Evolutionary conservation across 2,113 vertebrate genomes (phyloP).

Genomic region (Condylura cristata): DNA sequence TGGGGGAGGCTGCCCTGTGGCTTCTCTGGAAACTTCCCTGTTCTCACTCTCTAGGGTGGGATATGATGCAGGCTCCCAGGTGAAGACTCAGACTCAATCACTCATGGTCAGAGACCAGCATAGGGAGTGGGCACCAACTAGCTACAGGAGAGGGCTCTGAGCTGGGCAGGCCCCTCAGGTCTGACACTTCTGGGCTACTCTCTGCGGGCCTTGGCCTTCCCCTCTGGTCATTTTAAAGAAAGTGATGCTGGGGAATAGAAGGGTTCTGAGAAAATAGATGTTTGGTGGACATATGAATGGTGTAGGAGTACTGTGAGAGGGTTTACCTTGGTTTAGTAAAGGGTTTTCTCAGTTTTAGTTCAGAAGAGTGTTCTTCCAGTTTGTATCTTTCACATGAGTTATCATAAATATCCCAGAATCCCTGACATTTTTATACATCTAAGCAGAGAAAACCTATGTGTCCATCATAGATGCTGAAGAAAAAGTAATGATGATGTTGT

Average conservation of each 20-base stretch:
- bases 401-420: neutral
- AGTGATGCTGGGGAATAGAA: neutral
- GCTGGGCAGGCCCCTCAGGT: fast-evolving
- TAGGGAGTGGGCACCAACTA: neutral
- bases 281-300: fast-evolving
- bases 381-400: neutral
- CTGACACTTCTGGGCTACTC: neutral
- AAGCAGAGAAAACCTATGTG: neutral
- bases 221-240: neutral
- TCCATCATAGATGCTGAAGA: neutral
- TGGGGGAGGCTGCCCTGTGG: fast-evolving
- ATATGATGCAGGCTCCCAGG: neutral
- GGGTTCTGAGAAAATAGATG: neutral
- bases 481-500: neutral
- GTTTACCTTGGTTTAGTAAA: neutral
- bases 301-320: no score
- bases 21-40: neutral
- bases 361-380: neutral
- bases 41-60: neutral
- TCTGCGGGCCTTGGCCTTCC: neutral
- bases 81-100: neutral
- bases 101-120: neutral
- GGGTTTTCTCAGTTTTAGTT: neutral
- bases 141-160: neutral
- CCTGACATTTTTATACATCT: neutral